phyloP scores from a whole-genome alignment of 2,797 vertebrate genomes.

The Chaenodraco wilsoni region DNA sequence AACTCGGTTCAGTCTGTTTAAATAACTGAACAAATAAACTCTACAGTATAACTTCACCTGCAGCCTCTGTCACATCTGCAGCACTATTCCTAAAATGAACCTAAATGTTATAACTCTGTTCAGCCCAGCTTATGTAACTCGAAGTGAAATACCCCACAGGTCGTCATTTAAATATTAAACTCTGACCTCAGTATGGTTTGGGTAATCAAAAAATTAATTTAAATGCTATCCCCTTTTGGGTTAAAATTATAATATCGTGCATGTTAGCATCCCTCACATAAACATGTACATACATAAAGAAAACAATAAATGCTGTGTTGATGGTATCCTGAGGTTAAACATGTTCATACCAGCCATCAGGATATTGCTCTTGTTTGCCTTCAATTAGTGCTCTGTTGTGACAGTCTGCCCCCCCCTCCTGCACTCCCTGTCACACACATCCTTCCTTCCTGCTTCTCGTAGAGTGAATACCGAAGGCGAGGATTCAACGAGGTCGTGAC shows the following conservation, averaged over 20 bases:
- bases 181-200: neutral
- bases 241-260: constrained; percentile 3
- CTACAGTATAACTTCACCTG: neutral
- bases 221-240: neutral
- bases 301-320: constrained; percentile 8
- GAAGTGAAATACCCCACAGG: neutral
- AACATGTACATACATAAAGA: neutral
- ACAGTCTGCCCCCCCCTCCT: constrained; percentile 32
- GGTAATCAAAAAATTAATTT: neutral
- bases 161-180: constrained; percentile 22
- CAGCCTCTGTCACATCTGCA: neutral
- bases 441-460: constrained; percentile 49
- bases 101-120: neutral
- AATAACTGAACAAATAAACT: neutral
- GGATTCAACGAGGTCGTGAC: constrained; percentile 94
- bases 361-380: constrained; percentile 54
- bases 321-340: constrained; percentile 8
- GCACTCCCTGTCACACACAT: constrained; percentile 37
- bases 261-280: neutral
- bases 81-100: neutral
- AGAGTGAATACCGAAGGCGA: constrained; percentile 89
- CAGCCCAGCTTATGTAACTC: neutral
- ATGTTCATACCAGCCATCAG: constrained; percentile 39
- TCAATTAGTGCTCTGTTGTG: constrained; percentile 40
- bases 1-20: neutral